Conservation (phyloP, 2,113 vertebrate species). For the Uria lomvia region DNA sequence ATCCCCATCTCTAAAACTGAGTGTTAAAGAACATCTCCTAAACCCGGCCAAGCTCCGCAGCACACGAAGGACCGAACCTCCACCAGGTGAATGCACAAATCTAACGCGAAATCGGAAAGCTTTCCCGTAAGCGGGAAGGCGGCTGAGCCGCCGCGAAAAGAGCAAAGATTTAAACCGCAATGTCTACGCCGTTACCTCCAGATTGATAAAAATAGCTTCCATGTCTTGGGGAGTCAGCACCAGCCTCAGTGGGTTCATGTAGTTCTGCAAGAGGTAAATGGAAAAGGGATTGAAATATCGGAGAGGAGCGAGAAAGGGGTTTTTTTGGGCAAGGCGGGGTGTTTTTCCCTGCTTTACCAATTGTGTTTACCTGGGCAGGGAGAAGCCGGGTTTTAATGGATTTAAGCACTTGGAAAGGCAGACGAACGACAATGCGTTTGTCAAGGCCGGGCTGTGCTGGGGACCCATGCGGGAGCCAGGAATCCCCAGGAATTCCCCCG, state of each 20-base stretch:
- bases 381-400: neutral
- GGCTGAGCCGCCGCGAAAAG: neutral
- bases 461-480: neutral
- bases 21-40: neutral
- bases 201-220: slow-evolving; percentile 92
- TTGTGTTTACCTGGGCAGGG: neutral
- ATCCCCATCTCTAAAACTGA: neutral
- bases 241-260: slow-evolving; percentile 89
- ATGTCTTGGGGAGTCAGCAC: slow-evolving; percentile 88
- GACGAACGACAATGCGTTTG: rapidly evolving
- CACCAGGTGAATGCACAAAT: neutral
- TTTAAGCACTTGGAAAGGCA: neutral
- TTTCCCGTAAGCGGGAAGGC: neutral
- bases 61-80: neutral
- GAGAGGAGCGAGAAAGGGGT: neutral
- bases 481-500: neutral
- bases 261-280: slow-evolving; percentile 80
- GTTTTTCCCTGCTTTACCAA: neutral
- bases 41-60: neutral
- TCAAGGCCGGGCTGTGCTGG: neutral
- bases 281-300: neutral
- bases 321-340: neutral
- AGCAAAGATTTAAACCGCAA: neutral
- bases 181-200: slow-evolving; percentile 76
- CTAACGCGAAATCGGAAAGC: neutral